phyloP scores from a whole-genome alignment of 2,113 vertebrate genomes.

The Collichthys lucidus region DNA sequence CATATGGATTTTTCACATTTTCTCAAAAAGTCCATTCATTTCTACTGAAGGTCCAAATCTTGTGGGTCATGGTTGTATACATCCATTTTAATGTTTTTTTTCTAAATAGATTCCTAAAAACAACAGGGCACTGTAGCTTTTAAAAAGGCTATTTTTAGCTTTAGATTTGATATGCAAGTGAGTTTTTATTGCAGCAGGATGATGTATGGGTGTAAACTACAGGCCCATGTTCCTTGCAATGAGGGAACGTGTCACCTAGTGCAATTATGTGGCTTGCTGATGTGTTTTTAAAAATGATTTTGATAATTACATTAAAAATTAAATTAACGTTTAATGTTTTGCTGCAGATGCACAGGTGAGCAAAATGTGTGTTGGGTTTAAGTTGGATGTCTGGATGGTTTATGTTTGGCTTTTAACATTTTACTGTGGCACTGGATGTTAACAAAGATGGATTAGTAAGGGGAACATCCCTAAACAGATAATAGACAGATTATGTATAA shows the following conservation, averaged over 20 bases:
- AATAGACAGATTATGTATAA: constrained; percentile 59
- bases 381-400: neutral
- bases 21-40: neutral
- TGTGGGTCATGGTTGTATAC: neutral
- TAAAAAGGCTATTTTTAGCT: neutral
- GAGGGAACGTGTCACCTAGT: neutral
- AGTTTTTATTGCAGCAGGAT: neutral
- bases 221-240: neutral
- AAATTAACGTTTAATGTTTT: neutral
- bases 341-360: neutral
- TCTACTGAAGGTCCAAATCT: neutral
- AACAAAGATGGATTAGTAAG: constrained; percentile 52
- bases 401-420: constrained; percentile 19
- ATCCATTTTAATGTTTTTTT: neutral
- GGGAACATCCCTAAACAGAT: constrained; percentile 42
- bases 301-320: neutral
- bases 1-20: neutral
- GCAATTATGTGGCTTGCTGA: neutral
- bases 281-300: neutral
- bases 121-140: neutral
- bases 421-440: constrained; percentile 10
- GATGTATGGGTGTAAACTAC: neutral
- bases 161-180: neutral
- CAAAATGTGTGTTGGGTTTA: constrained; percentile 4
- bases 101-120: too few relatives aligned